phyloP scores from a whole-genome alignment of 2,113 vertebrate genomes.

The Microcebus jonahi region DNA sequence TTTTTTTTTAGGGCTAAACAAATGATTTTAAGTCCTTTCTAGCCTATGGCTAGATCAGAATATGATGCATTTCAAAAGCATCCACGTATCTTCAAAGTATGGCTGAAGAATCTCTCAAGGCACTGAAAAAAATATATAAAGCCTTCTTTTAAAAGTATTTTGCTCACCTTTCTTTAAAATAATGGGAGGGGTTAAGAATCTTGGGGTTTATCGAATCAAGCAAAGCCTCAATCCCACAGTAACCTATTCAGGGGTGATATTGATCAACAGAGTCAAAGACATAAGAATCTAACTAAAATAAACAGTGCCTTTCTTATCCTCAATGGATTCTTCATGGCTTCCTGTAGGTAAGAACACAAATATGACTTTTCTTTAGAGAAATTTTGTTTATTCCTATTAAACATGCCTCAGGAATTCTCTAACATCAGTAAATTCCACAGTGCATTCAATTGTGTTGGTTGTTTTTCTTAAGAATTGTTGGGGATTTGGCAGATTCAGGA shows the following conservation, averaged over 20 bases:
- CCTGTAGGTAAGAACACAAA: conserved; percentile 85
- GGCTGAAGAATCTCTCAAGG: conserved; percentile 89
- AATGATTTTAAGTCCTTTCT: conserved; percentile 92
- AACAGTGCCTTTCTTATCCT: conserved; percentile 84
- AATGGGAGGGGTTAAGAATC: conserved; percentile 82
- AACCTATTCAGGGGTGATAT: conserved; percentile 86
- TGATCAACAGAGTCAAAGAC: conserved; percentile 88
- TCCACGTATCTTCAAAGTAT: conserved; percentile 90
- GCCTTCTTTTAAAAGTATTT: conserved; percentile 91
- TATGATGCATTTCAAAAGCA: conserved; percentile 92
- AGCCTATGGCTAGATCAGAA: conserved; percentile 93
- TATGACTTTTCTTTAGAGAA: conserved; percentile 64
- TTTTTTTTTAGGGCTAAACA: conserved; percentile 93
- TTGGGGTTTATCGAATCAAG: conserved; percentile 87
- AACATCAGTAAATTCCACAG: conserved; percentile 39
- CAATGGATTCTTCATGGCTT: conserved; percentile 80
- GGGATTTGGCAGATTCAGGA: conserved; percentile 54
- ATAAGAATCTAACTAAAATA: conserved; percentile 86
- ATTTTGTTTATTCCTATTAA: conserved; percentile 70
- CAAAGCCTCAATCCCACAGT: conserved; percentile 85
- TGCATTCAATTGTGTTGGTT: neutral
- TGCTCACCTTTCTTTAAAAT: conserved; percentile 90
- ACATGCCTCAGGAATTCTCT: conserved; percentile 73
- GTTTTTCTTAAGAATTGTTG: conserved; percentile 50
- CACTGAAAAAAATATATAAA: conserved; percentile 87